A percentile compares a stretch with the other conserved stretches of the same genome.
phyloP scores from a whole-genome alignment of 2,797 vertebrate genomes.

The Octomys mimax region DNA sequence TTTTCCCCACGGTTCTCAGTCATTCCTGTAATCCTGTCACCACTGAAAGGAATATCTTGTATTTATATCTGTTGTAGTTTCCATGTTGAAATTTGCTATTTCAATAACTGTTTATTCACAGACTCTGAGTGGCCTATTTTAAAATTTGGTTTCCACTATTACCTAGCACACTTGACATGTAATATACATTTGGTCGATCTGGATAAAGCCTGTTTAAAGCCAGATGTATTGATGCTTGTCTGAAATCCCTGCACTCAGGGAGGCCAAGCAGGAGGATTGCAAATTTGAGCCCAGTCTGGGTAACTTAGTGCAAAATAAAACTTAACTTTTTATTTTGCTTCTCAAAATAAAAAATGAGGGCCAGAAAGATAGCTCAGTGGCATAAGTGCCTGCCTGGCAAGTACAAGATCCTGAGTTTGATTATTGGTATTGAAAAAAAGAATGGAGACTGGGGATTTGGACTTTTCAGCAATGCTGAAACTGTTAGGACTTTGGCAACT shows the following conservation, averaged over 20 bases:
- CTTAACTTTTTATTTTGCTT: background rate
- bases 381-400: too few relatives aligned
- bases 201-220: background rate
- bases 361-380: too few relatives aligned
- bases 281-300: background rate
- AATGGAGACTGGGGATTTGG: too few relatives aligned
- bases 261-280: background rate
- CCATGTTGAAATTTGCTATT: conserved; percentile 50
- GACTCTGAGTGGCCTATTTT: conserved; percentile 24
- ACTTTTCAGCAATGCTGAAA: too few relatives aligned
- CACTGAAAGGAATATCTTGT: conserved; percentile 17
- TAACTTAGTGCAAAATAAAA: background rate
- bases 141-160: background rate
- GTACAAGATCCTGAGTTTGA: too few relatives aligned
- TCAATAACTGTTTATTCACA: background rate
- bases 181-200: conserved; percentile 18
- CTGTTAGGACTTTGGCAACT: too few relatives aligned
- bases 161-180: background rate
- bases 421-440: too few relatives aligned
- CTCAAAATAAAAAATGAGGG: background rate
- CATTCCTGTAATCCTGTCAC: background rate
- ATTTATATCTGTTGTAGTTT: background rate
- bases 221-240: background rate
- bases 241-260: background rate
- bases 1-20: background rate